Percentiles rank a stretch among this genome's conserved stretches.
These are phyloP conservation scores for Hippopotamyrus pictus DNA, from an alignment of 2,797 vertebrate species.

Conservation along the genomic window DNA sequence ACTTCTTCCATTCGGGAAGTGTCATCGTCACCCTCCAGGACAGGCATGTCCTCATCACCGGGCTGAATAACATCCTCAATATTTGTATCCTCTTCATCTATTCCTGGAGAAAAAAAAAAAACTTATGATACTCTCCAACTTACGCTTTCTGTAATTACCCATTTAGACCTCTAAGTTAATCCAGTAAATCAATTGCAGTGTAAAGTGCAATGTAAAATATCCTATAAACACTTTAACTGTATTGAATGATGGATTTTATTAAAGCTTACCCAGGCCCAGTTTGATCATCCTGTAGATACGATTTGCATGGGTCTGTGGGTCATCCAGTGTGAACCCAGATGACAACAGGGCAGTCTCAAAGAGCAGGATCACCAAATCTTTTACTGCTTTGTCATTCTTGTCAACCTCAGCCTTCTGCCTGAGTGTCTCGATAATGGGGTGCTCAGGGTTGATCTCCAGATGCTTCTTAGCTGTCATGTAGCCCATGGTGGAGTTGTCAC, in stretches of 20 bases:
- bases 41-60: constrained; percentile 68
- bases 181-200: background rate
- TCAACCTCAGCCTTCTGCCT: constrained; percentile 88
- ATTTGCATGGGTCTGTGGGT: constrained; percentile 93
- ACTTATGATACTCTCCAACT: background rate
- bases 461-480: constrained; percentile 98
- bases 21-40: constrained; percentile 70
- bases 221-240: background rate
- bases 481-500: constrained; percentile 96
- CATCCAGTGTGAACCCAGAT: constrained; percentile 88
- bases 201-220: background rate
- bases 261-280: constrained; percentile 79
- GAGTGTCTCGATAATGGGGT: constrained; percentile 86
- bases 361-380: constrained; percentile 87
- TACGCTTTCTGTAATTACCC: background rate
- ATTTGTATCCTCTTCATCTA: constrained; percentile 67
- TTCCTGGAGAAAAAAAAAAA: constrained; percentile 48
- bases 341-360: constrained; percentile 86
- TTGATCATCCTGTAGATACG: constrained; percentile 97
- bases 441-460: constrained; percentile 85
- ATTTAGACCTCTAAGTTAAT: background rate
- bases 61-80: constrained; percentile 63
- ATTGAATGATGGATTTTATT: background rate
- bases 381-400: constrained; percentile 95
- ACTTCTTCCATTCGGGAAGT: constrained; percentile 76